Conservation (phyloP, 2,888 invertebrate species). For the Acanthacorydalis orientalis region DNA sequence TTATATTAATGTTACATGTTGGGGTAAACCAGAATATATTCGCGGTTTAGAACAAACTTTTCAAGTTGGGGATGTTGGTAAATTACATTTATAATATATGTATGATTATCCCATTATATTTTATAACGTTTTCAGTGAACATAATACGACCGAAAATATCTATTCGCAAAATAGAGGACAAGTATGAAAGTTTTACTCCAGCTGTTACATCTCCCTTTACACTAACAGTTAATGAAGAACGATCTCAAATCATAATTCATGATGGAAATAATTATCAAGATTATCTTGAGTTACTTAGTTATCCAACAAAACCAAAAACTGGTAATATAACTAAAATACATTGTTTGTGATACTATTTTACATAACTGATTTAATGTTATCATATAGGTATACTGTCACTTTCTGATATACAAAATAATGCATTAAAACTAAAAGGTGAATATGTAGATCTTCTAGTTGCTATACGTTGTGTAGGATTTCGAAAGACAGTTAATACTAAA, state of each 20-base stretch:
- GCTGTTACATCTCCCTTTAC: constrained; percentile 46
- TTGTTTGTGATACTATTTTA: background rate
- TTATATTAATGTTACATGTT: constrained; percentile 58
- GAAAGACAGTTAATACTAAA: constrained; percentile 42
- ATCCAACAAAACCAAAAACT: constrained; percentile 47
- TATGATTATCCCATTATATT: background rate
- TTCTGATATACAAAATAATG: constrained; percentile 32
- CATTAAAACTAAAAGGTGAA: constrained; percentile 23
- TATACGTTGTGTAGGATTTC: constrained; percentile 44
- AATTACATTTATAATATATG: background rate
- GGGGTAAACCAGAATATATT: constrained; percentile 50
- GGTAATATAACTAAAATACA: constrained; percentile 22
- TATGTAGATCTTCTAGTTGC: constrained; percentile 52
- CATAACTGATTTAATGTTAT: background rate
- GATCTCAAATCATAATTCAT: constrained; percentile 42
- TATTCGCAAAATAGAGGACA: constrained; percentile 31
- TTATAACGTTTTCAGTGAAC: constrained; percentile 35
- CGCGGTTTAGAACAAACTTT: constrained; percentile 42
- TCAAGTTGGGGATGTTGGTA: constrained; percentile 54
- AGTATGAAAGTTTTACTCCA: constrained; percentile 44
- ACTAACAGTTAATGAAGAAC: constrained; percentile 46
- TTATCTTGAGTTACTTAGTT: constrained; percentile 35
- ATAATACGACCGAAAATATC: constrained; percentile 47
- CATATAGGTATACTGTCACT: constrained; percentile 19
- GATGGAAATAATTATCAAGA: constrained; percentile 29